Evolutionary conservation across 2,113 vertebrate genomes (phyloP).

Genomic region (Sisor rabdophorus): DNA sequence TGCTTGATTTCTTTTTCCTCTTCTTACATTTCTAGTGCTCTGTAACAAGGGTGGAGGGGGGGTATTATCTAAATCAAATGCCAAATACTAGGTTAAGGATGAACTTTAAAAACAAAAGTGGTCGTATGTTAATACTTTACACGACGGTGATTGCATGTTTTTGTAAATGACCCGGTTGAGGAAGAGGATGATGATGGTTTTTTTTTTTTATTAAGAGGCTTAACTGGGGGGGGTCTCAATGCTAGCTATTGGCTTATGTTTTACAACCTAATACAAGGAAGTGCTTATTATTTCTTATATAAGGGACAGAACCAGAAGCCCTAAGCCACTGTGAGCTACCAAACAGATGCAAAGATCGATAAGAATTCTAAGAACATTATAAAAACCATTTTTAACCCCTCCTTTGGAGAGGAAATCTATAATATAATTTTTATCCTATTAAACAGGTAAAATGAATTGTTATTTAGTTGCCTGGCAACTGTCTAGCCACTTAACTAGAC

Average conservation of each 20-base stretch:
- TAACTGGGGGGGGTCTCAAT: constrained; percentile 51
- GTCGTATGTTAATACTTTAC: constrained; percentile 49
- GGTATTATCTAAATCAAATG: constrained; percentile 35
- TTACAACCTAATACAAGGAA: constrained; percentile 42
- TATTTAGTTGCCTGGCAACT: too few species aligned
- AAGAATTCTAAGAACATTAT: not conserved
- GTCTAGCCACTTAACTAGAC: too few species aligned
- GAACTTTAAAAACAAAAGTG: constrained; percentile 55
- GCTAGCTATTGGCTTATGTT: constrained; percentile 54
- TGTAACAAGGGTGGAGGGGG: constrained; percentile 17
- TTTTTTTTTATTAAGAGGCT: constrained; percentile 38
- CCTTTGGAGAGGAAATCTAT: not conserved
- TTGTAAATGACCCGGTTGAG: constrained; percentile 42
- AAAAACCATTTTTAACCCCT: not conserved
- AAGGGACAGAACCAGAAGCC: not conserved
- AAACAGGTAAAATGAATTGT: too few species aligned
- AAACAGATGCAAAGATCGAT: not conserved
- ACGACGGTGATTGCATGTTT: constrained; percentile 56
- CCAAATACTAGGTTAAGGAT: constrained; percentile 49
- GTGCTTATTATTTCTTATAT: too few species aligned
- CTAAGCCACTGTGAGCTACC: constrained; percentile 12
- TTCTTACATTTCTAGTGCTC: constrained; percentile 49
- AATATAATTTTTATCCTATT: not conserved
- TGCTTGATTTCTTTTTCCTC: constrained; percentile 28
- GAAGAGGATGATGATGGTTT: constrained; percentile 35